Evolutionary conservation across 1,140 invertebrate genomes (phyloP).

Genomic region (Drosophila nigromelanica): DNA sequence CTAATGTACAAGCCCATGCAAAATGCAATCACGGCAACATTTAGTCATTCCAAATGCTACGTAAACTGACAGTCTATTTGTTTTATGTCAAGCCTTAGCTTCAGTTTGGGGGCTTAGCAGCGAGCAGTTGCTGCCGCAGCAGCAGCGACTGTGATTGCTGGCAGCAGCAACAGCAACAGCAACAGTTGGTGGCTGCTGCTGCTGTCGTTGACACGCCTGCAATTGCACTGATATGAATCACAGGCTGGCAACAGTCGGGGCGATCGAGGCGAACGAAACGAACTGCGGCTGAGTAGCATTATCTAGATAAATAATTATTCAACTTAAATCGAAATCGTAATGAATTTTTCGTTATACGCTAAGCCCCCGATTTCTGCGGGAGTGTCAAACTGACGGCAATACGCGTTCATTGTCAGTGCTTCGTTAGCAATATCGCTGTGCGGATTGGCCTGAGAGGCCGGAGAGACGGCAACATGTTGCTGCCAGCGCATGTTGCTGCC

Average conservation of each 20-base stretch:
- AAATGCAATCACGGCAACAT: slow-evolving; percentile 67
- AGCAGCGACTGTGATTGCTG: slow-evolving; percentile 8
- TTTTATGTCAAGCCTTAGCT: slow-evolving; percentile 68
- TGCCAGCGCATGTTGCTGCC: slow-evolving; percentile 65
- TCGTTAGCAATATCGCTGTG: slow-evolving; percentile 73
- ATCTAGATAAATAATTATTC: slow-evolving; percentile 83
- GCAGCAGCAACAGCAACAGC: slow-evolving; percentile 6
- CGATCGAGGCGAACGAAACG: slow-evolving; percentile 6
- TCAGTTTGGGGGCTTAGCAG: slow-evolving; percentile 43
- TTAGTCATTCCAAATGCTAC: slow-evolving; percentile 78
- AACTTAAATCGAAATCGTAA: slow-evolving; percentile 83
- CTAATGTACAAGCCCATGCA: slow-evolving; percentile 41
- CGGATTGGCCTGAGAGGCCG: neutral
- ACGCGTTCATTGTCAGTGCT: slow-evolving; percentile 74
- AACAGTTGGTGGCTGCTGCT: slow-evolving; percentile 37
- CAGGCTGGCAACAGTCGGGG: slow-evolving; percentile 21
- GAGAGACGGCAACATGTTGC: slow-evolving; percentile 67
- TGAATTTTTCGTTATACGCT: slow-evolving; percentile 68
- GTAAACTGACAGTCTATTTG: slow-evolving; percentile 81
- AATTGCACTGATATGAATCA: slow-evolving; percentile 77
- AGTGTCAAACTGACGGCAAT: slow-evolving; percentile 78
- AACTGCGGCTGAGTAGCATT: slow-evolving; percentile 61
- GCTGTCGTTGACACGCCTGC: slow-evolving; percentile 73
- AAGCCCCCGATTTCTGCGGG: slow-evolving; percentile 50
- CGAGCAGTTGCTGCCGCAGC: slow-evolving; percentile 17